A percentile compares a stretch with the other conserved stretches of the same genome.
These are phyloP conservation scores for Spisula subtruncata DNA, from an alignment of 2,888 invertebrate genomes.

Conservation along the genomic window DNA sequence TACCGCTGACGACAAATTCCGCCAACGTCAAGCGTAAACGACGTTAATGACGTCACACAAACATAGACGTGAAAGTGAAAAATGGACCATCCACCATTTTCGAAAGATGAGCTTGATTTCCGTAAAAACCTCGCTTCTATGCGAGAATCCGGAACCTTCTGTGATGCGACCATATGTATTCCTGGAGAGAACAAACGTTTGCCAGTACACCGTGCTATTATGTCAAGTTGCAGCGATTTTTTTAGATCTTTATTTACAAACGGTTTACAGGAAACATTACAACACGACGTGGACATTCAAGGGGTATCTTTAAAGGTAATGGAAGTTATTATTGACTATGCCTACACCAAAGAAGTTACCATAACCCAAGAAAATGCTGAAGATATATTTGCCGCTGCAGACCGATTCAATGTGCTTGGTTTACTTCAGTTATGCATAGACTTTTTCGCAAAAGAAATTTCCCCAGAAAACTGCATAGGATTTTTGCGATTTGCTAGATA, in stretches of 20 bases:
- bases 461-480: constrained; percentile 94
- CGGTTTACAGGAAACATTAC: constrained; percentile 89
- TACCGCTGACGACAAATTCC: not conserved
- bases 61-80: constrained; percentile 29
- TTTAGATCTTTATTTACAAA: constrained; percentile 96
- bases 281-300: constrained; percentile 74
- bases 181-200: constrained; percentile 93
- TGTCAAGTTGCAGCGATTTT: constrained; percentile 94
- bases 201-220: constrained; percentile 91
- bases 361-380: constrained; percentile 92
- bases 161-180: constrained; percentile 92
- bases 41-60: constrained; percentile 36
- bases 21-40: constrained; percentile 40
- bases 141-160: constrained; percentile 89
- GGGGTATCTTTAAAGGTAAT: constrained; percentile 75
- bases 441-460: constrained; percentile 91
- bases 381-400: constrained; percentile 91
- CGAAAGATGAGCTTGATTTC: constrained; percentile 62
- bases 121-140: constrained; percentile 77
- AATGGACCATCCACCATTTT: constrained; percentile 40
- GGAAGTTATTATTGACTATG: constrained; percentile 89
- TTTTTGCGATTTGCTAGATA: constrained; percentile 94
- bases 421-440: constrained; percentile 94
- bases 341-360: constrained; percentile 92
- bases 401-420: constrained; percentile 93